Evolutionary conservation across 2,888 invertebrate species (phyloP).

Genomic region (Ypsolopha scabrella): DNA sequence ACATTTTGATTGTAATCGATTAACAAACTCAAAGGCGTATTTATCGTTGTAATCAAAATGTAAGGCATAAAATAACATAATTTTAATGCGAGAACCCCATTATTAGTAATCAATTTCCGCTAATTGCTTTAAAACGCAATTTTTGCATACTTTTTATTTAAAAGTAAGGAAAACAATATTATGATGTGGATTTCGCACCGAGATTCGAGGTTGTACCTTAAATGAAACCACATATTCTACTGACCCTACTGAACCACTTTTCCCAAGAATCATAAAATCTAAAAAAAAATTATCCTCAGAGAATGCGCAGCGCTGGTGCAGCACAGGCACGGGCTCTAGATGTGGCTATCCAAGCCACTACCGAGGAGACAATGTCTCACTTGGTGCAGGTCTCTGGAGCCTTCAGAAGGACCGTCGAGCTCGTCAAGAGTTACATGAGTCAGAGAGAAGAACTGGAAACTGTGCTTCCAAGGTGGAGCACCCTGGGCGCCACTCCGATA

Average conservation of each 20-base stretch:
- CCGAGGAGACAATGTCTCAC: slow-evolving; percentile 40
- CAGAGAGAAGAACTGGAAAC: slow-evolving; percentile 30
- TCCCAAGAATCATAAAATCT: not conserved
- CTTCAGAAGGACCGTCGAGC: slow-evolving; percentile 36
- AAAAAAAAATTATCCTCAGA: slow-evolving; percentile 19
- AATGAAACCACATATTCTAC: too few relatives aligned
- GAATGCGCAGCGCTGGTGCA: slow-evolving; percentile 37
- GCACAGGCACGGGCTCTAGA: slow-evolving; percentile 37
- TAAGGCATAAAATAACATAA: too few relatives aligned
- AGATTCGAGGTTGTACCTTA: too few relatives aligned
- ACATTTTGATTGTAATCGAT: too few relatives aligned
- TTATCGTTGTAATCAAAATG: too few relatives aligned
- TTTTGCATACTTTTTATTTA: too few relatives aligned
- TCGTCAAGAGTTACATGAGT: slow-evolving; percentile 34
- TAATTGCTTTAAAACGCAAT: too few relatives aligned
- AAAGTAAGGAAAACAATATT: too few relatives aligned
- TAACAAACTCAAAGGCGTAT: too few relatives aligned
- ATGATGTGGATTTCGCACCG: too few relatives aligned
- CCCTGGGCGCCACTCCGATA: slow-evolving; percentile 32
- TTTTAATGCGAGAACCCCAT: too few relatives aligned
- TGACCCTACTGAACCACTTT: too few relatives aligned
- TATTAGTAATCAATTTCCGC: not conserved
- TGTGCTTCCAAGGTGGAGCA: slow-evolving; percentile 39
- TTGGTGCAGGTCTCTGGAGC: slow-evolving; percentile 47
- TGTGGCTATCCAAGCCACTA: slow-evolving; percentile 34